These are phyloP conservation scores for Helicoverpa assulta DNA, from an alignment of 2,888 invertebrate genomes.

Conservation along the genomic window DNA sequence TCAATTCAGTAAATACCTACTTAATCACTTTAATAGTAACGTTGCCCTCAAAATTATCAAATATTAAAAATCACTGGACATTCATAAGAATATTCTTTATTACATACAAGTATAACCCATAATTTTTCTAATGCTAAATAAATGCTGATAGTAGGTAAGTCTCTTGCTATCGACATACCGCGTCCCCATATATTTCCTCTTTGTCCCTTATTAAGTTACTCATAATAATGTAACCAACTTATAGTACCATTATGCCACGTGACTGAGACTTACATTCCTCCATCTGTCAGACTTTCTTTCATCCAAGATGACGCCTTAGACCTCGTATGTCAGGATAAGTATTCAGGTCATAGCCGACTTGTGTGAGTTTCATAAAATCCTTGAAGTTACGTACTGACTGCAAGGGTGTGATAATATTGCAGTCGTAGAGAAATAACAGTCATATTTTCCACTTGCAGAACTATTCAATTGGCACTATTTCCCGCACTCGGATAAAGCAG, in stretches of 20 bases:
- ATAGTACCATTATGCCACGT: neutral
- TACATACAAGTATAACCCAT: too few relatives aligned
- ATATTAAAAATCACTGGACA: too few relatives aligned
- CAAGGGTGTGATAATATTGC: neutral
- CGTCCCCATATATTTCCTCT: conserved; percentile 1
- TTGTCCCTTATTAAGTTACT: neutral
- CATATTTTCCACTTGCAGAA: too few relatives aligned
- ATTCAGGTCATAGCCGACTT: neutral
- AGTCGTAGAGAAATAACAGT: too few relatives aligned
- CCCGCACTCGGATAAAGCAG: too few relatives aligned
- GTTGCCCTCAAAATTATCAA: too few relatives aligned
- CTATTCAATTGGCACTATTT: too few relatives aligned
- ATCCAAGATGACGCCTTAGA: neutral
- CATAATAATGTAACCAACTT: neutral
- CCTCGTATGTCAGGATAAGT: neutral
- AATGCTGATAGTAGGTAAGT: too few relatives aligned
- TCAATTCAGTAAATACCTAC: too few relatives aligned
- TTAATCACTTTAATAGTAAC: too few relatives aligned
- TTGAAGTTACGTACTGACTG: too few relatives aligned
- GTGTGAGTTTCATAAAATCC: neutral
- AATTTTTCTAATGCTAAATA: conserved; percentile 6
- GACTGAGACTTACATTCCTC: neutral
- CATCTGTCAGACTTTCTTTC: neutral
- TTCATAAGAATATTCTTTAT: too few relatives aligned
- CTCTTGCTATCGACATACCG: conserved; percentile 11